phyloP scores from a whole-genome alignment of 1,140 invertebrate genomes.

The Armadillidium nasatum region DNA sequence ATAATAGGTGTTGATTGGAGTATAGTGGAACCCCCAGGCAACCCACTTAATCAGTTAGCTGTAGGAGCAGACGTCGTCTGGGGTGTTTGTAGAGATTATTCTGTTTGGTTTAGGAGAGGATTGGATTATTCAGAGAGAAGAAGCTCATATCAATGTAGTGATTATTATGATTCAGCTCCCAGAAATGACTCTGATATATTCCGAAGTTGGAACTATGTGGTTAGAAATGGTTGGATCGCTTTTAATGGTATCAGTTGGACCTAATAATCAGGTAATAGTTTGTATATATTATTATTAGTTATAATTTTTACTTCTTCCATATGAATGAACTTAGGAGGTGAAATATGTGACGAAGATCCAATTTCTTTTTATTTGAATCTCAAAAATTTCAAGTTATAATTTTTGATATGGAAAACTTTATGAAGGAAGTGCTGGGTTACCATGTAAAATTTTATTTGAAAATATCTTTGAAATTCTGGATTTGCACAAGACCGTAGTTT shows the following conservation, averaged over 20 bases:
- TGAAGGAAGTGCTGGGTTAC: no score
- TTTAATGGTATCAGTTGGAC: constrained; percentile 71
- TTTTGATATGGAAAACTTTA: no score
- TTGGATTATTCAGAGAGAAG: constrained; percentile 54
- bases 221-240: constrained; percentile 65
- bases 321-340: no score
- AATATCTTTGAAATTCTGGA: no score
- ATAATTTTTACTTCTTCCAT: no score
- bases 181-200: constrained; percentile 47
- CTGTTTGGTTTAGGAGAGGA: constrained; percentile 85
- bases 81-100: constrained; percentile 74
- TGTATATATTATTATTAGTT: no score
- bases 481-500: no score
- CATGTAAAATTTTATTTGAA: no score
- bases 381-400: no score
- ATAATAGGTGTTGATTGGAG: constrained; percentile 59
- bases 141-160: constrained; percentile 49
- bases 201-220: constrained; percentile 64
- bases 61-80: constrained; percentile 81
- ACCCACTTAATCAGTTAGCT: constrained; percentile 67
- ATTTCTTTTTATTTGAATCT: no score
- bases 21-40: constrained; percentile 68
- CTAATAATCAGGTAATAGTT: constrained; percentile 71
- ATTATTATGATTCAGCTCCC: constrained; percentile 55
- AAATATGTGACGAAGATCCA: no score